A percentile compares a stretch with the other conserved stretches of the same genome.
phyloP scores from a whole-genome alignment of 2,797 vertebrate species.

The Holocentrus rufus region DNA sequence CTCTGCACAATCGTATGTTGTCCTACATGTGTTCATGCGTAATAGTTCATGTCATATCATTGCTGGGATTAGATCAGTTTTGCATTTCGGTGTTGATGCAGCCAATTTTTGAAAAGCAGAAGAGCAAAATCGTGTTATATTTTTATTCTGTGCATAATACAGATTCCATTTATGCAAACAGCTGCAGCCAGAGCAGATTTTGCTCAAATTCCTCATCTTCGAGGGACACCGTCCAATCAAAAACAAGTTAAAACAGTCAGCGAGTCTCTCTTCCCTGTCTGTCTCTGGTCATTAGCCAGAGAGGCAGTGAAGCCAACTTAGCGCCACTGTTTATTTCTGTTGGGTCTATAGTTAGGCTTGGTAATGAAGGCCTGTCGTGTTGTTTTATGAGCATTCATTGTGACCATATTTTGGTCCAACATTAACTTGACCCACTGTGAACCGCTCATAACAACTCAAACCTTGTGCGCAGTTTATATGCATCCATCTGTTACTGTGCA shows the following conservation, averaged over 20 bases:
- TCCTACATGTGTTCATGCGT: neutral
- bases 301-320: constrained; percentile 55
- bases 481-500: too few relatives aligned
- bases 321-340: constrained; percentile 39
- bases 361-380: constrained; percentile 36
- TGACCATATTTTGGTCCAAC: constrained; percentile 22
- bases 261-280: too few relatives aligned
- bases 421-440: constrained; percentile 8
- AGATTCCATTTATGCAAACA: too few relatives aligned
- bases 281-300: constrained; percentile 36
- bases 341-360: constrained; percentile 54
- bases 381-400: constrained; percentile 39
- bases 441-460: neutral
- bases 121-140: neutral
- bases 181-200: too few relatives aligned
- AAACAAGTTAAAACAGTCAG: too few relatives aligned
- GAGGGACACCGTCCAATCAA: too few relatives aligned
- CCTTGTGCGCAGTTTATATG: too few relatives aligned
- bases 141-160: too few relatives aligned
- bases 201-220: too few relatives aligned
- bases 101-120: neutral
- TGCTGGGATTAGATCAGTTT: neutral
- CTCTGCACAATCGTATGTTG: too few relatives aligned
- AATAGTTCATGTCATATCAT: neutral
- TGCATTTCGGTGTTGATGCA: too few relatives aligned